These are phyloP conservation scores for Drosophila niveifrons DNA, from an alignment of 2,888 invertebrate species.

Conservation along the genomic window DNA sequence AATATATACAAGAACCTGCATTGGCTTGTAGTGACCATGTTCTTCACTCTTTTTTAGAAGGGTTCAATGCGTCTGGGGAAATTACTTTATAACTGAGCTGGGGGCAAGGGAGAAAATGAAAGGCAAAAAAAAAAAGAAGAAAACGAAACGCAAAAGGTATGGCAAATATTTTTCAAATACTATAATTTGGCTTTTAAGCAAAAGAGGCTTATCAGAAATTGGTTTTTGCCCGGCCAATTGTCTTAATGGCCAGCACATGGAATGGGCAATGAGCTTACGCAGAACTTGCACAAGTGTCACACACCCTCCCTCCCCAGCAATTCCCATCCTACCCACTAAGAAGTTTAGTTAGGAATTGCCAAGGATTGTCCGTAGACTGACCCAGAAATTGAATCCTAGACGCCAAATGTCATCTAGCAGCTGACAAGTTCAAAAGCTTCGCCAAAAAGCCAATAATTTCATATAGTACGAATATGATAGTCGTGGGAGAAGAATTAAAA, in stretches of 20 bases:
- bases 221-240: constrained; percentile 79
- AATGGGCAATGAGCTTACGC: constrained; percentile 55
- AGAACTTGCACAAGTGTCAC: constrained; percentile 53
- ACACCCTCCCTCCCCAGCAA: background rate
- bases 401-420: constrained; percentile 10
- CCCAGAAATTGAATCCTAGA: constrained; percentile 34
- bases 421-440: constrained; percentile 3
- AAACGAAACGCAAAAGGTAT: constrained; percentile 34
- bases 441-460: constrained; percentile 32
- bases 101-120: constrained; percentile 13
- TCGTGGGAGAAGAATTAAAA: constrained; percentile 19
- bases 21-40: constrained; percentile 60
- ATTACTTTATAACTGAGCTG: constrained; percentile 68
- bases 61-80: constrained; percentile 78
- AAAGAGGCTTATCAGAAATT: constrained; percentile 80
- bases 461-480: constrained; percentile 6
- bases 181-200: constrained; percentile 81
- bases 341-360: background rate
- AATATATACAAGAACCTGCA: constrained; percentile 34
- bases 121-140: background rate
- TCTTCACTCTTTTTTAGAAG: constrained; percentile 55
- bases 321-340: background rate
- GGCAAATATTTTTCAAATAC: constrained; percentile 67
- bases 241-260: constrained; percentile 71
- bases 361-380: constrained; percentile 25